Evolutionary conservation across 2,113 vertebrate genomes (phyloP).

Genomic region (Plotosus lineatus): DNA sequence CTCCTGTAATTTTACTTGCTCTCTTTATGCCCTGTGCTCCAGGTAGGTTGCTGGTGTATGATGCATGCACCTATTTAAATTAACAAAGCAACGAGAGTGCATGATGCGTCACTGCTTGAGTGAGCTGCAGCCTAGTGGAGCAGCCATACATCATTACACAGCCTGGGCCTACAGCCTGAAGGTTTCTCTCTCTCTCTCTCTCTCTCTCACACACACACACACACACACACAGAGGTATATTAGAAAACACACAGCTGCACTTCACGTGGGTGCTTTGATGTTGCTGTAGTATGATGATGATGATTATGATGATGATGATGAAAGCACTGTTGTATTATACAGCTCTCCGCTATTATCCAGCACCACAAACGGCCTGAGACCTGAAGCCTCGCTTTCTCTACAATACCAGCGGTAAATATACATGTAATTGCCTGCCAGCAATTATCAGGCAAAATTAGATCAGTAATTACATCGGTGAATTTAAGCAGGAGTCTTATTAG

Average conservation of each 20-base stretch:
- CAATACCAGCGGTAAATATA: slow-evolving; percentile 96
- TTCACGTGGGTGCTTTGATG: slow-evolving; percentile 83
- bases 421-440: slow-evolving; percentile 98
- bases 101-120: slow-evolving; percentile 92
- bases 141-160: slow-evolving; percentile 94
- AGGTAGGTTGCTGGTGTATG: slow-evolving; percentile 87
- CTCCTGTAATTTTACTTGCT: slow-evolving; percentile 77
- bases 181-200: slow-evolving; percentile 71
- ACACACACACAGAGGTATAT: slow-evolving; percentile 61
- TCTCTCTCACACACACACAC: slow-evolving; percentile 53
- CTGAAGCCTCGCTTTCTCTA: slow-evolving; percentile 56
- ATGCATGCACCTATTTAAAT: slow-evolving; percentile 99
- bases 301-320: slow-evolving; percentile 75
- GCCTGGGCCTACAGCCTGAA: slow-evolving; percentile 84
- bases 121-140: slow-evolving; percentile 86
- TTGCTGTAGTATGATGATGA: slow-evolving; percentile 77
- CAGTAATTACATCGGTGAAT: slow-evolving; percentile 99
- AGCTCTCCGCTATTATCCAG: slow-evolving; percentile 78
- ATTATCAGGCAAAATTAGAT: slow-evolving; percentile 99
- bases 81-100: slow-evolving; percentile 97
- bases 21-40: slow-evolving; percentile 27
- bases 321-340: slow-evolving; percentile 85
- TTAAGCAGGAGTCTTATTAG: slow-evolving; percentile 97
- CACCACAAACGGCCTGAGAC: slow-evolving; percentile 76
- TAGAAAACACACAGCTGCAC: slow-evolving; percentile 32